Conservation (phyloP, 1,140 invertebrate species). For the Drosophila miranda region DNA sequence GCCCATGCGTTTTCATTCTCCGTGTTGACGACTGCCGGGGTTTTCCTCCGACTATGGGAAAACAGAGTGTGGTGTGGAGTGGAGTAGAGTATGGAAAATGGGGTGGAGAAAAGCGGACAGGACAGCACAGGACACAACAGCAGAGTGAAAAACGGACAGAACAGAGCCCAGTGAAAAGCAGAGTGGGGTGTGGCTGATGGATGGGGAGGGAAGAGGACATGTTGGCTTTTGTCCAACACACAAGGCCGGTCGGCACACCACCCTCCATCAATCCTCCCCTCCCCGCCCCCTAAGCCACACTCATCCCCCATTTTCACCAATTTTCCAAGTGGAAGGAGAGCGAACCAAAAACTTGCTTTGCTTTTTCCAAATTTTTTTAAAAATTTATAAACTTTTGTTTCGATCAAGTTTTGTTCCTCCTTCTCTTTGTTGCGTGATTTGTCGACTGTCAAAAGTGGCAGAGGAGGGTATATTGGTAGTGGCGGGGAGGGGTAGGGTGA, state of each 20-base stretch:
- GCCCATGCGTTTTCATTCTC: constrained; percentile 79
- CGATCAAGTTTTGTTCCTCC: constrained; percentile 36
- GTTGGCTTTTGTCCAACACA: constrained; percentile 32
- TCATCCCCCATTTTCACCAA: constrained; percentile 1
- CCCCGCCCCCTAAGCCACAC: background rate
- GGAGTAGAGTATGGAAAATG: background rate
- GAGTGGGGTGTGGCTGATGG: constrained; percentile 15
- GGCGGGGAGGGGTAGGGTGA: background rate
- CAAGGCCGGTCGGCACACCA: constrained; percentile 17
- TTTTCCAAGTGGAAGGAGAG: background rate
- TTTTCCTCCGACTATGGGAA: constrained; percentile 1
- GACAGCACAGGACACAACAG: too few species aligned
- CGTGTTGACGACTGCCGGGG: constrained; percentile 57
- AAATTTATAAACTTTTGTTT: constrained; percentile 71
- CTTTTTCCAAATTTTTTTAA: constrained; percentile 44
- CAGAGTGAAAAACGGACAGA: too few species aligned
- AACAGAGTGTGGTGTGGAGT: background rate
- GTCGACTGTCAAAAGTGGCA: constrained; percentile 45
- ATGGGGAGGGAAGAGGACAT: constrained; percentile 26
- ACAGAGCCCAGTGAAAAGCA: constrained; percentile 7
- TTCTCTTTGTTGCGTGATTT: constrained; percentile 54
- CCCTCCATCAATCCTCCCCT: too few species aligned
- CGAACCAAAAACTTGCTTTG: constrained; percentile 2
- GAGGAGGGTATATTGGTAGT: constrained; percentile 1
- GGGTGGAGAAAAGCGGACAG: background rate